Evolutionary conservation across 37 sponge, comb jelly and placozoan genomes (phyloP).

Genomic region (Agelas oroides): DNA sequence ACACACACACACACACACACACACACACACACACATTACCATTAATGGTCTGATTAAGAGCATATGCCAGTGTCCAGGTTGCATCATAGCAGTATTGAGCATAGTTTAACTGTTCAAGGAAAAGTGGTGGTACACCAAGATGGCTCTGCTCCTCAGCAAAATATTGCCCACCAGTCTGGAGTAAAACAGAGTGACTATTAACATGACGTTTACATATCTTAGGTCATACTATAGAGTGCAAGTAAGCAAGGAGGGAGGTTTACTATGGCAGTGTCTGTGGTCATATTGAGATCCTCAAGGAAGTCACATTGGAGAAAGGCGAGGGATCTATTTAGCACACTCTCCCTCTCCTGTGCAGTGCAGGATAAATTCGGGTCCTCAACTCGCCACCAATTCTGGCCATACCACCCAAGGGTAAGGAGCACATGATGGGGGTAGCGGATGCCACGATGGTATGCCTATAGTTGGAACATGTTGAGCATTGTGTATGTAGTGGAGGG

Average conservation of each 20-base stretch:
- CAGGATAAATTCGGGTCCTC: neutral
- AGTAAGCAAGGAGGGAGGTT: too few relatives aligned
- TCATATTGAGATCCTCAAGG: neutral
- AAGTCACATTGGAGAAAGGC: conserved; percentile 44
- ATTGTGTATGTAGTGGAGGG: too few relatives aligned
- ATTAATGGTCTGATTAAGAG: conserved; percentile 42
- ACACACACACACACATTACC: neutral
- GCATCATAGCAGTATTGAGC: conserved; percentile 66
- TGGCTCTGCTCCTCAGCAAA: neutral
- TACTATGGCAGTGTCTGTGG: neutral
- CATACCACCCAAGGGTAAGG: conserved; percentile 49
- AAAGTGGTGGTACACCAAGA: conserved; percentile 3
- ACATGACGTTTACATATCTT: too few relatives aligned
- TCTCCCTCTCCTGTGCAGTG: conserved; percentile 24
- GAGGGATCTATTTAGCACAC: conserved; percentile 16
- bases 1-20: neutral
- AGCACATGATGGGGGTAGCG: conserved; percentile 16
- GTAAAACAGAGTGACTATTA: too few relatives aligned
- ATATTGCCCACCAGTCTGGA: conserved; percentile 42
- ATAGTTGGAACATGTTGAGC: neutral
- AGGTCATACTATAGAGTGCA: too few relatives aligned
- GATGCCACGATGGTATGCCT: conserved; percentile 26
- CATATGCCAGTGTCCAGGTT: conserved; percentile 58
- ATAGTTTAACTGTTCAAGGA: neutral
- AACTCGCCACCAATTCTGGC: conserved; percentile 15